Evolutionary conservation across 2,113 vertebrate species (phyloP).

Genomic region (Struthio camelus): DNA sequence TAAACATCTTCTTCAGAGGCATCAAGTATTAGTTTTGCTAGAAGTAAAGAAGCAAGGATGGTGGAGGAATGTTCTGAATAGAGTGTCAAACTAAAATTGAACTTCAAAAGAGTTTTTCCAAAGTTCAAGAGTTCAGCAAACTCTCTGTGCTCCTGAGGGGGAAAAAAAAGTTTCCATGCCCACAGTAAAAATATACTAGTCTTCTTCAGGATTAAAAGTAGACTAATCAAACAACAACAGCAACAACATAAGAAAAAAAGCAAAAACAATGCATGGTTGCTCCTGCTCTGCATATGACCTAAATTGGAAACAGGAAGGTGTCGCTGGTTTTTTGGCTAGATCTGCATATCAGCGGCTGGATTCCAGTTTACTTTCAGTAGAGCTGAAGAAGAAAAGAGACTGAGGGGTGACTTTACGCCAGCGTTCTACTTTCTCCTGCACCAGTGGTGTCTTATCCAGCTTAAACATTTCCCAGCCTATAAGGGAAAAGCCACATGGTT

Average conservation of each 20-base stretch:
- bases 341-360: background rate
- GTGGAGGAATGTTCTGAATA: background rate
- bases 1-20: background rate
- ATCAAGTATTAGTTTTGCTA: background rate
- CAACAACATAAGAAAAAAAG: no score
- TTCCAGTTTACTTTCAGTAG: background rate
- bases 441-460: background rate
- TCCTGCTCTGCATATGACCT: background rate
- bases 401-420: background rate
- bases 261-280: rapidly evolving
- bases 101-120: background rate
- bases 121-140: background rate
- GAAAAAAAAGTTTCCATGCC: rapidly evolving
- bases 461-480: background rate
- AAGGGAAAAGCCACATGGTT: background rate
- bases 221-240: rapidly evolving
- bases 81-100: background rate
- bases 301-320: background rate
- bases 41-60: background rate
- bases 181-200: rapidly evolving
- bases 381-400: background rate
- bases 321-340: background rate
- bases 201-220: background rate
- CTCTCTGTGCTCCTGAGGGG: background rate
- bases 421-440: background rate